Base-by-base conservation (phyloP, 2,888 invertebrate genomes). In the Bombylius major region DNA sequence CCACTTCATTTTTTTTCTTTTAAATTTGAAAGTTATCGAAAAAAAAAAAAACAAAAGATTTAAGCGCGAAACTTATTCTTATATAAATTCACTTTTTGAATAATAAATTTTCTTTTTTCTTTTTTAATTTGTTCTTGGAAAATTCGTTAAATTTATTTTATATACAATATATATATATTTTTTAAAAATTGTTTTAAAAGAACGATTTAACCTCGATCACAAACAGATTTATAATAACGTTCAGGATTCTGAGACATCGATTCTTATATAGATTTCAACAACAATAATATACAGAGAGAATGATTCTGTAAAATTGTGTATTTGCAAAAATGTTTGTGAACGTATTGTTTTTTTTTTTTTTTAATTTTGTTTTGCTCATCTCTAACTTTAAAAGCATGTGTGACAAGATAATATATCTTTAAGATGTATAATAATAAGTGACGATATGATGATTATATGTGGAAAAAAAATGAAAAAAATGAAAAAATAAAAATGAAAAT, bases 191-290 rank as follows among this genome's bases (percentile, higher is more conserved):
- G n/a, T 31, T 13, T 36, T 42, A 5, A 39, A 5, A 45, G 42
- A 51, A 44, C 36, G 51, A 57, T 54, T 53, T 39, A 42, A 55
- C 50, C 55, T 47, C 51, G 49, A 51, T 53, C 55, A 46, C 51
- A 49, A 50, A 39, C 46, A 51, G 48, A 55, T 49, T 49, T 54
- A 51, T 49, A 59, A 57, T 55, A 57, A 57, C 55, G 45, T 57
- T 53, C 42, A 42, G 36, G 53, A 57, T 51, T 57, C 39, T 45
- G 53, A 57, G 53, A 49, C 54, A 53, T n/a, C 34, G 47, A 48
- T 55, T 51, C 48, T 52, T 53, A 53, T 53, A 53, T 53, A 56
- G 51, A 39, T 39, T 11, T 13, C 12, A 44, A 44, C 42, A 34
- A 44, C 54, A 47, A 50, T 47, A 46, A 52, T 23, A 23, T n/a